Evolutionary conservation across 2,888 invertebrate genomes (phyloP).

Genomic region (Microctonus brassicae): DNA sequence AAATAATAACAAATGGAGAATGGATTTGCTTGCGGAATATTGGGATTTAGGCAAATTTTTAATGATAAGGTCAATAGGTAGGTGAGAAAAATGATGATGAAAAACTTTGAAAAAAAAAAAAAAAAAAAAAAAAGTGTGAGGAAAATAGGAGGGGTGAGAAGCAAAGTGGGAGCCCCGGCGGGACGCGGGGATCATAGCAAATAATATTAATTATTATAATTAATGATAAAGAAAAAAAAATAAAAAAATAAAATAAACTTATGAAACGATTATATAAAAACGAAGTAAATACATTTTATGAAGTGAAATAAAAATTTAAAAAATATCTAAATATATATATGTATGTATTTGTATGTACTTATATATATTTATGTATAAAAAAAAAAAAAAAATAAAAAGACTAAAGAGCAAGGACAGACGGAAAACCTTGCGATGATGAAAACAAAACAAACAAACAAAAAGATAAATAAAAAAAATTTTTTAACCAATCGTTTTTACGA

Average conservation of each 20-base stretch:
- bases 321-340: not conserved
- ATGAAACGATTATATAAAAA: conserved; percentile 36
- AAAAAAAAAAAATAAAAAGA: conserved; percentile 33
- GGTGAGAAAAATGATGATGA: not conserved
- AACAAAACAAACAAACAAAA: conserved; percentile 31
- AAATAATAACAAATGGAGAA: conserved; percentile 26
- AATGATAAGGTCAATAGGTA: conserved; percentile 32
- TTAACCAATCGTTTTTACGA: conserved; percentile 52
- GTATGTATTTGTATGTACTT: too few relatives aligned
- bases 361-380: too few relatives aligned
- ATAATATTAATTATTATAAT: conserved; percentile 61
- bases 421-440: conserved; percentile 28
- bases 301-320: conserved; percentile 26
- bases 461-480: conserved; percentile 40
- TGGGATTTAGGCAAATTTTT: conserved; percentile 35
- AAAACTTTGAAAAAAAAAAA: conserved; percentile 39
- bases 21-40: conserved; percentile 18
- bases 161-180: conserved; percentile 50
- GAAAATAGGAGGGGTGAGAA: conserved; percentile 22
- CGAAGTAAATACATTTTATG: conserved; percentile 34
- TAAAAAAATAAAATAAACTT: conserved; percentile 36
- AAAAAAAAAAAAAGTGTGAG: conserved; percentile 19
- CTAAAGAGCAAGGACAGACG: conserved; percentile 25
- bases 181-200: conserved; percentile 61
- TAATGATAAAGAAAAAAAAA: conserved; percentile 59